These are phyloP conservation scores for Myotis brandtii DNA, from an alignment of 2,113 vertebrate genomes.

Conservation along the genomic window DNA sequence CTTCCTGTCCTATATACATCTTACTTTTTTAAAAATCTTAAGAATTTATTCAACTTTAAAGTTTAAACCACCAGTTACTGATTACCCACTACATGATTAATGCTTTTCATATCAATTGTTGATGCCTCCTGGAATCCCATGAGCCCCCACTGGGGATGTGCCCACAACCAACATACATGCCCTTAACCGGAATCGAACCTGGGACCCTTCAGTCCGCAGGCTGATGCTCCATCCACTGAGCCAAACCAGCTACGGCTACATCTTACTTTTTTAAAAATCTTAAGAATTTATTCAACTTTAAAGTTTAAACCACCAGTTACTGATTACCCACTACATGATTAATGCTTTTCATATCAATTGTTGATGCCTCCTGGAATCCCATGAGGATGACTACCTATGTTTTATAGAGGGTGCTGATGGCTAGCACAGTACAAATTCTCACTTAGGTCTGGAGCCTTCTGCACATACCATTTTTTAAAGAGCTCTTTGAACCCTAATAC, in stretches of 20 bases:
- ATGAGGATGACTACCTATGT: background rate
- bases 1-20: background rate
- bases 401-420: background rate
- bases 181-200: too few relatives aligned
- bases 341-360: background rate
- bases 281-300: background rate
- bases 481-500: background rate
- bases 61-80: background rate
- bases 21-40: background rate
- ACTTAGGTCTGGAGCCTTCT: background rate
- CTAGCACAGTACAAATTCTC: background rate
- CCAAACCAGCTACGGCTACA: too few relatives aligned
- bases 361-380: background rate
- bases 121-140: background rate
- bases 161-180: too few relatives aligned
- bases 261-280: background rate
- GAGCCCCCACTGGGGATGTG: too few relatives aligned
- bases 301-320: conserved; percentile 7
- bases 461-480: background rate
- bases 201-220: too few relatives aligned
- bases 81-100: background rate
- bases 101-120: background rate
- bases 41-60: background rate
- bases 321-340: background rate
- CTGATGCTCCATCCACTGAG: too few relatives aligned